Conservation (phyloP, 1,140 invertebrate genomes). For the Drosophila repleta region DNA sequence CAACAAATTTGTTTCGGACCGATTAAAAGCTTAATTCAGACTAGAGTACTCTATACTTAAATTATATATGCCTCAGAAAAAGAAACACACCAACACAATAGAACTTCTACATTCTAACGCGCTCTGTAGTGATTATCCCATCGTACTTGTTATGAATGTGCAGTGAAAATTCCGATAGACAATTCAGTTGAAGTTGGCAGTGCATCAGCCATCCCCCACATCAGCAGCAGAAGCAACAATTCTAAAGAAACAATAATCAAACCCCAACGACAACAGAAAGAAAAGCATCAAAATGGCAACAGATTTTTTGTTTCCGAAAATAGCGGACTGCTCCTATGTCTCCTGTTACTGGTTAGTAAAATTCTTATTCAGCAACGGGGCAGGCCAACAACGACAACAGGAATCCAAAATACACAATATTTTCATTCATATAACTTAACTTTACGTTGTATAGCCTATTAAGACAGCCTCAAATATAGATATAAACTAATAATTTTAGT, state of each 20-base stretch:
- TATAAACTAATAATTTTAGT: no score
- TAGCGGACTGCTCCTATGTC: slow-evolving; percentile 88
- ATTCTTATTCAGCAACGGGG: background rate
- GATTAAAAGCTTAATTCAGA: slow-evolving; percentile 1
- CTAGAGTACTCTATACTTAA: slow-evolving; percentile 36
- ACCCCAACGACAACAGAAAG: slow-evolving; percentile 1
- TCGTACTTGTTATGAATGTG: background rate
- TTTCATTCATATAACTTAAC: background rate
- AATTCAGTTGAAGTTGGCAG: background rate
- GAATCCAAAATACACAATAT: background rate
- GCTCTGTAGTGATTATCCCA: slow-evolving; percentile 3
- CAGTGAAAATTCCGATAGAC: slow-evolving; percentile 9
- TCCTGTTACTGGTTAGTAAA: slow-evolving; percentile 88
- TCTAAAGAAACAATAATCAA: background rate
- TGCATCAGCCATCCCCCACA: background rate
- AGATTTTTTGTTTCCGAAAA: slow-evolving; percentile 86
- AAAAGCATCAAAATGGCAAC: slow-evolving; percentile 70
- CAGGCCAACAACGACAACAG: no score
- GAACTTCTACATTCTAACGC: background rate
- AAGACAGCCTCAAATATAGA: no score
- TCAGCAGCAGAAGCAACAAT: background rate
- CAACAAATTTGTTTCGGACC: background rate
- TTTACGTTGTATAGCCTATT: no score
- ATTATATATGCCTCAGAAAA: slow-evolving; percentile 23
- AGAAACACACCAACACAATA: slow-evolving; percentile 32